Conservation (phyloP, 2,888 invertebrate genomes). For the Lochmaea crataegi region DNA sequence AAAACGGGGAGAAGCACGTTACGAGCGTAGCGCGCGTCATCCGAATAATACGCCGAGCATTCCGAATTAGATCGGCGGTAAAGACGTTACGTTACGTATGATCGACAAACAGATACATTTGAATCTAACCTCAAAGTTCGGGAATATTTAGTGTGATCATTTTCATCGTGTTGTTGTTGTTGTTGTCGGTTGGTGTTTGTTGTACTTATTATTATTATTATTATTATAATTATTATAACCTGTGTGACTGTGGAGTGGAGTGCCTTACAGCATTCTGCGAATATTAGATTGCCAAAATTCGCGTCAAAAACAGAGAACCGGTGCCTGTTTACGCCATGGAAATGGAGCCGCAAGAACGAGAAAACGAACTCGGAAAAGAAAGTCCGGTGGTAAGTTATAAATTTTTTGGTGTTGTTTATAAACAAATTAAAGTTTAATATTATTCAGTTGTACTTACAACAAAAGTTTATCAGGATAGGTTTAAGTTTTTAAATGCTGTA, state of each 20-base stretch:
- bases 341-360: conserved; percentile 67
- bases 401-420: too few species aligned
- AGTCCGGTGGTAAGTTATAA: conserved; percentile 77
- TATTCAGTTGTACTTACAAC: too few species aligned
- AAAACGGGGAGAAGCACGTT: conserved; percentile 50
- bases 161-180: conserved; percentile 37
- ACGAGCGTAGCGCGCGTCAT: conserved; percentile 29
- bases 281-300: conserved; percentile 76
- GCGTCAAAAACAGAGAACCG: conserved; percentile 89
- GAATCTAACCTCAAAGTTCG: conserved; percentile 52
- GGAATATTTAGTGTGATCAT: conserved; percentile 25
- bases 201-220: not conserved
- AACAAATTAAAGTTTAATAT: too few species aligned
- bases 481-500: too few species aligned
- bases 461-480: too few species aligned
- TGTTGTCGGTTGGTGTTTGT: conserved; percentile 37
- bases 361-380: conserved; percentile 81
- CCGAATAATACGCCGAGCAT: not conserved
- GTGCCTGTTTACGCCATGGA: conserved; percentile 88
- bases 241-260: conserved; percentile 58
- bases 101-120: conserved; percentile 42
- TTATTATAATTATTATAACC: conserved; percentile 41
- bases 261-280: conserved; percentile 63
- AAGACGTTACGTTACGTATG: conserved; percentile 43
- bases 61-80: conserved; percentile 45